Evolutionary conservation across 2,113 vertebrate species (phyloP), one percentile per base, ranked within the genome.

Genomic region (Melospiza melodia): DNA sequence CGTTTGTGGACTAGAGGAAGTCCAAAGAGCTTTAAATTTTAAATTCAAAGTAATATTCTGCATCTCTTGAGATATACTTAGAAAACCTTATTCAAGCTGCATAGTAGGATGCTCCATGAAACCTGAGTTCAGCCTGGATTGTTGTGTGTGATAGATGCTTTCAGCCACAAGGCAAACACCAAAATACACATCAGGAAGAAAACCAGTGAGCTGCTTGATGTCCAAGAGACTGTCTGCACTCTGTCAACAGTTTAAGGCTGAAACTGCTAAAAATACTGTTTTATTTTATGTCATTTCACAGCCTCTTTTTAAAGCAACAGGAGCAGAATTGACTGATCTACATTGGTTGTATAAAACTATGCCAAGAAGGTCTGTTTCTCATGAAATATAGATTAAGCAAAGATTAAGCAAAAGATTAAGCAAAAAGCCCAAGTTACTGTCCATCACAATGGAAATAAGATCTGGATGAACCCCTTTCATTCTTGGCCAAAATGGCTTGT

Each of bases 231-330:
- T 85, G 63, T 95, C 65, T 93, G 51, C 72, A 67, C 87, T 90
- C 55, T 94, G 79, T 67, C 84, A 93, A 54, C 63, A 59, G 72
- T 90, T 85, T 63, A 78, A 90, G 48, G 63, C 55, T 90, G 75
- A 95, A 90, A 65, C 20, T 81, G 75, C 90, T 93, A 84, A 96
- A 92, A 96, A 91, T 89, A 75, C 48, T 61, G 28, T 16, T 86
- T 77, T 1, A 1, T 79, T 94, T 94, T 85, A 15, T 80, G 90
- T 84, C 5, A 4, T 79, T 88, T 90, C 72, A 58, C 58, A 68
- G 44, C 63, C 72, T 75, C 49, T 37, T 88, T 93, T 87, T 90
- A 88, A 90, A 93, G 83, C 61, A 80, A 83, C 51, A 76, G 76
- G 67, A 90, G 67, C 51, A 94, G 68, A 90, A 82, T 39, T 85